Percentiles rank a stretch among this genome's conserved stretches.
Evolutionary conservation across 1,140 invertebrate species (phyloP).

Genomic region (Anoplophora glabripennis): DNA sequence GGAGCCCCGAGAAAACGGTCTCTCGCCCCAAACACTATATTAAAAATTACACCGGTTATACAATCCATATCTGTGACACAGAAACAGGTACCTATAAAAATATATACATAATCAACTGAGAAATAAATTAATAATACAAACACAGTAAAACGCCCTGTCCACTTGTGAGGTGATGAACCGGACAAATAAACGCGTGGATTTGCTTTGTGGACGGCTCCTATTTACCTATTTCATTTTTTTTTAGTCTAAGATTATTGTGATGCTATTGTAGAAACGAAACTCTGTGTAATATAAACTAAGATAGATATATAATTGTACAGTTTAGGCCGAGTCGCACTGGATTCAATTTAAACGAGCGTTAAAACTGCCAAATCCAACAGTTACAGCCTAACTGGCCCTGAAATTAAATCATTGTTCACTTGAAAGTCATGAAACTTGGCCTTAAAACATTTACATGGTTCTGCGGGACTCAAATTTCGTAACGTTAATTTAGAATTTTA

Average conservation of each 20-base stretch:
- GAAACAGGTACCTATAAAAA: constrained; percentile 48
- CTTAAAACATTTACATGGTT: too few species aligned
- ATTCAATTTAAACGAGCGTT: too few species aligned
- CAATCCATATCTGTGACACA: constrained; percentile 39
- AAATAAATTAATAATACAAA: constrained; percentile 30
- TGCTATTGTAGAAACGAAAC: too few species aligned
- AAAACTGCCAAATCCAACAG: too few species aligned
- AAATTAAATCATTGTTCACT: too few species aligned
- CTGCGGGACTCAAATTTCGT: too few species aligned
- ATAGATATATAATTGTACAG: too few species aligned
- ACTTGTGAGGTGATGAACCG: constrained; percentile 17
- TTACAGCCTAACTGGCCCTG: too few species aligned
- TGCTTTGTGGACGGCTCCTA: constrained; percentile 22
- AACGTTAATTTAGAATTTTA: too few species aligned
- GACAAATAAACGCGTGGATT: constrained; percentile 11
- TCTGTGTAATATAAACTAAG: too few species aligned
- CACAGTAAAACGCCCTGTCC: constrained; percentile 18
- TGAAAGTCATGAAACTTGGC: too few species aligned
- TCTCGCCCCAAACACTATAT: constrained; percentile 8
- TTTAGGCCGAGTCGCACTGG: too few species aligned
- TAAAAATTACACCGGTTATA: constrained; percentile 39
- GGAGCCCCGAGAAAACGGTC: constrained; percentile 10
- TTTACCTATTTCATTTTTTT: constrained; percentile 19
- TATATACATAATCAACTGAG: constrained; percentile 42
- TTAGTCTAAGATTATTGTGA: constrained; percentile 17